Conservation (phyloP, 2,797 vertebrate genomes). For the Tenualosa ilisha region DNA sequence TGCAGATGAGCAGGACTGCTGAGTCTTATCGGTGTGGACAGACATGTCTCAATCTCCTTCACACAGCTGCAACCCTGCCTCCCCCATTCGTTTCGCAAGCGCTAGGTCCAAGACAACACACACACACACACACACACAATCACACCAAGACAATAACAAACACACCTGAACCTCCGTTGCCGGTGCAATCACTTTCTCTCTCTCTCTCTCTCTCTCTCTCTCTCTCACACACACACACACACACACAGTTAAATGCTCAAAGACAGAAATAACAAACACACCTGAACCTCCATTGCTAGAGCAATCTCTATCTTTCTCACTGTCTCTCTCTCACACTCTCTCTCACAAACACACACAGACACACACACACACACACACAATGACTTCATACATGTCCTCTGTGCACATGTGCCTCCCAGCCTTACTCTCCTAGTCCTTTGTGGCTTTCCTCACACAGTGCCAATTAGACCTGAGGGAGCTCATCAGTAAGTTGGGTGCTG, state of each 20-base stretch:
- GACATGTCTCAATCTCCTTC: background rate
- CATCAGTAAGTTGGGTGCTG: background rate
- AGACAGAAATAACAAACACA: background rate
- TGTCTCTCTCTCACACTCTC: too few relatives aligned
- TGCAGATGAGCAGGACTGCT: background rate
- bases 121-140: constrained; percentile 21
- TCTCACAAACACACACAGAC: background rate
- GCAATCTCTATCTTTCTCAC: too few relatives aligned
- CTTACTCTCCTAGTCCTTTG: background rate
- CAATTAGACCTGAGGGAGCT: background rate
- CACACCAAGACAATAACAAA: constrained; percentile 16
- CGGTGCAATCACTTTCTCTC: too few relatives aligned
- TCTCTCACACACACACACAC: constrained; percentile 24
- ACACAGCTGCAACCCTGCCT: background rate
- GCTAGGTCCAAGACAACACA: background rate
- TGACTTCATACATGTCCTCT: background rate
- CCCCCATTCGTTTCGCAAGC: background rate
- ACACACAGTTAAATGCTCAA: background rate
- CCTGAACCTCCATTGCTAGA: background rate
- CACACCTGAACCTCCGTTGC: background rate
- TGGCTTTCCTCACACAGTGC: background rate
- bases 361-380: background rate
- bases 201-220: too few relatives aligned
- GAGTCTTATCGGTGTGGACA: background rate
- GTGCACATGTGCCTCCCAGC: background rate